Evolutionary conservation across 2,797 vertebrate species (phyloP), one percentile per base, ranked within the genome.

Genomic region (Gymnoscopelus microlampas): DNA sequence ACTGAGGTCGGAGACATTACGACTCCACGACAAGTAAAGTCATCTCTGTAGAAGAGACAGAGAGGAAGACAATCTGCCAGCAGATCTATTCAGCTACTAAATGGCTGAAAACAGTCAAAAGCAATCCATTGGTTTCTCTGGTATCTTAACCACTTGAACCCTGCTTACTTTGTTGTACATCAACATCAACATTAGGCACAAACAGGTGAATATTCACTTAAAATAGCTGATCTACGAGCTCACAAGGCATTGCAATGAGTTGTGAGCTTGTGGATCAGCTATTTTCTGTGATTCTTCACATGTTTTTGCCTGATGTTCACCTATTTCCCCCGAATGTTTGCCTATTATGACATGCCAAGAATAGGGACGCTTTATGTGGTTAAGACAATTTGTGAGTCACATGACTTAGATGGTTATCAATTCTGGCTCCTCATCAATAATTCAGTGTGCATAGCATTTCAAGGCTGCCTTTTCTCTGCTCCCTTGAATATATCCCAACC

Each of bases 341-440:
- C 26, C 35, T 39, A 8, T 9, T 8, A 44, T 44, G 39, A 35
- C 32, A 35, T 35, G 32, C 32, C 32, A 44, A 44, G 39, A 44
- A 44, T 44, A 10, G 39, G 9, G 39, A 8, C 8, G 8, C 39
- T 44, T 44, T 44, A 44, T 44, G 39, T 44, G 39, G 39, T 44
- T 44, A 48, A 73, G 59, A 70, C 54, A 72, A 77, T 47, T 49
- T 70, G 55, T 70, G 77, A 66, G 74, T 89, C 81, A 81, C 57
- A 66, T 85, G 74, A 87, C 78, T 23, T 55, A 65, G 77, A 82
- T 53, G 74, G 66, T 89, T 85, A 89, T 89, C 78, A 87, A 50
- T 79, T 76, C 74, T 23, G 77, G 70, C 48, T 71, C 60, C 73
- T 89, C 83, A 90, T 91, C 75, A 86, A 90, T 93, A 86, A 89